Percentiles rank a stretch among this genome's conserved stretches.
These are phyloP conservation scores for Reticulitermes lucifugus DNA, from an alignment of 2,888 invertebrate species.

Conservation along the genomic window DNA sequence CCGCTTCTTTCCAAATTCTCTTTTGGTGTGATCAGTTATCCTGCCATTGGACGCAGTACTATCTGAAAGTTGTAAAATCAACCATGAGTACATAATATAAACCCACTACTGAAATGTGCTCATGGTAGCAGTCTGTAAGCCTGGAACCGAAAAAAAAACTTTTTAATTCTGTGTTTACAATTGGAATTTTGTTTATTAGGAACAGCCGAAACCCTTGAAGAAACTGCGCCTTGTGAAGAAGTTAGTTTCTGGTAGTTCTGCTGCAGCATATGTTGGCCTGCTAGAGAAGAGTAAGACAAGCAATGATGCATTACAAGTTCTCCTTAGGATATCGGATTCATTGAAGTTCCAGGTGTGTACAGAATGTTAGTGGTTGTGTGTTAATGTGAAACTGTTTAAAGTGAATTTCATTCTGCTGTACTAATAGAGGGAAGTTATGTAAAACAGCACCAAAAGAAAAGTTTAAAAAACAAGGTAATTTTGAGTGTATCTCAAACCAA, in stretches of 20 bases:
- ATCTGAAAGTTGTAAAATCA: no score
- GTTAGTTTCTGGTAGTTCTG: conserved; percentile 73
- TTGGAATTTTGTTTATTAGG: conserved; percentile 61
- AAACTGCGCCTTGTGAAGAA: conserved; percentile 77
- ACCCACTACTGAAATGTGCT: no score
- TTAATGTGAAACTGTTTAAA: background rate
- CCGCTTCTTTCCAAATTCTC: no score
- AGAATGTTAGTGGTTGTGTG: background rate
- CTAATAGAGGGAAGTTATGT: background rate
- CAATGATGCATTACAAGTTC: conserved; percentile 77
- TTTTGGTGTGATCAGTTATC: no score
- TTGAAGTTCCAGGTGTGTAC: conserved; percentile 68
- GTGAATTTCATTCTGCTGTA: no score
- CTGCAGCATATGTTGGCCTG: conserved; percentile 76
- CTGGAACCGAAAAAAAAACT: background rate
- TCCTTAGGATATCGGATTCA: conserved; percentile 79
- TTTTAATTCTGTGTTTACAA: background rate
- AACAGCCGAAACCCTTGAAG: conserved; percentile 69
- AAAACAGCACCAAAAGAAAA: background rate
- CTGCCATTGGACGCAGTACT: no score
- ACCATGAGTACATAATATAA: no score
- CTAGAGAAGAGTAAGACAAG: conserved; percentile 79
- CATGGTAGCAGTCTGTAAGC: no score
- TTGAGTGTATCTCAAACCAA: no score
- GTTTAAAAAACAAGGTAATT: no score